Evolutionary conservation across 2,888 invertebrate genomes (phyloP).

Genomic region (Helicoverpa assulta): DNA sequence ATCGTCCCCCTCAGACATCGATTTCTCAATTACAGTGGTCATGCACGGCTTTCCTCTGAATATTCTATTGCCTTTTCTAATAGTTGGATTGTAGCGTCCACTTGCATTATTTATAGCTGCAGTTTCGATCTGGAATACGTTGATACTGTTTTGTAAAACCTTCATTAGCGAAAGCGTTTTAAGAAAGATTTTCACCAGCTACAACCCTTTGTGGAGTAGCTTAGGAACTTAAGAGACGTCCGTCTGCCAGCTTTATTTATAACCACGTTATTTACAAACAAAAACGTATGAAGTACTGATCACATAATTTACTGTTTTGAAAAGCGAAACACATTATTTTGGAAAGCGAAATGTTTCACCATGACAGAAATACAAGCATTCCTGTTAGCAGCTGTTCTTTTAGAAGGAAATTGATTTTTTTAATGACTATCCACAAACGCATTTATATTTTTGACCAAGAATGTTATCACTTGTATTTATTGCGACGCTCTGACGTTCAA

Average conservation of each 20-base stretch:
- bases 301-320: not conserved
- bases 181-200: not conserved
- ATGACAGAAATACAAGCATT: not conserved
- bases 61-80: constrained; percentile 24
- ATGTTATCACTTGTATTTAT: constrained; percentile 6
- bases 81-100: not conserved
- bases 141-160: not conserved
- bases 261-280: not conserved
- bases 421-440: not conserved
- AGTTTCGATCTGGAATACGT: not conserved
- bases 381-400: no score
- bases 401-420: not conserved
- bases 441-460: constrained; percentile 51
- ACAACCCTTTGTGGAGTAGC: not conserved
- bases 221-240: not conserved
- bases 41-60: constrained; percentile 13
- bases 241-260: not conserved
- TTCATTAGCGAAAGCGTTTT: not conserved
- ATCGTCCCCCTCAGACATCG: constrained; percentile 5
- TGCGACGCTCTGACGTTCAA: constrained; percentile 30
- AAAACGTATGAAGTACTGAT: not conserved
- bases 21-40: constrained; percentile 17
- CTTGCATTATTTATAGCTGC: constrained; percentile 11
- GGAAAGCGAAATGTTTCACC: not conserved
- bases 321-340: not conserved